These are phyloP conservation scores for Enteromius anoplus DNA, from an alignment of 2,797 vertebrate species.

Conservation along the genomic window DNA sequence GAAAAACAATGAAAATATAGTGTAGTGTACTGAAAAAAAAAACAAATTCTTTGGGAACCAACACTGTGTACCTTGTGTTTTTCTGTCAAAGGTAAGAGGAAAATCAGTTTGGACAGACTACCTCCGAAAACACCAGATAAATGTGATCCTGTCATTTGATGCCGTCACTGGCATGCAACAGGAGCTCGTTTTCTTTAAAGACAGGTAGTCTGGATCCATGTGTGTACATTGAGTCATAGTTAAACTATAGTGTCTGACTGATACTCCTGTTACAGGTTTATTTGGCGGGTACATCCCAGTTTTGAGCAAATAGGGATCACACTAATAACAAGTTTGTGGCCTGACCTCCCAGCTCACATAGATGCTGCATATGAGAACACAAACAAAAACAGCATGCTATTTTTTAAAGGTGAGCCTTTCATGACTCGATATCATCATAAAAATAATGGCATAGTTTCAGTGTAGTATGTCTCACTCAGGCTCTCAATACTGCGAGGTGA, in stretches of 20 bases:
- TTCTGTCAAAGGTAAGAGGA: conserved; percentile 44
- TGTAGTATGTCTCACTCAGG: conserved; percentile 57
- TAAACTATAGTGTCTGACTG: not conserved
- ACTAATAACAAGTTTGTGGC: conserved; percentile 71
- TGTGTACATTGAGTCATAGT: not conserved
- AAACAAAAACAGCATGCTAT: conserved; percentile 53
- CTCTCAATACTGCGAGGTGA: conserved; percentile 68
- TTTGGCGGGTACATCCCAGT: conserved; percentile 71
- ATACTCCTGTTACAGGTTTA: conserved; percentile 65
- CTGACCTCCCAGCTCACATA: conserved; percentile 62
- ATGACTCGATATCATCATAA: not conserved
- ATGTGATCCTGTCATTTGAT: conserved; percentile 87
- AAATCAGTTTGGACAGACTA: conserved; percentile 70
- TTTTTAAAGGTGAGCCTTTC: conserved; percentile 71
- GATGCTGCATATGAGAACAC: conserved; percentile 70
- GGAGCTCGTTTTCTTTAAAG: conserved; percentile 88
- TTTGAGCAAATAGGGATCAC: conserved; percentile 66
- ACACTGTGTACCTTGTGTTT: not conserved
- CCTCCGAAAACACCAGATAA: conserved; percentile 88
- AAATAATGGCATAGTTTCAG: not conserved
- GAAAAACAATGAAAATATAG: not conserved
- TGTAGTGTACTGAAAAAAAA: not conserved
- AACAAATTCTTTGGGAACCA: not conserved
- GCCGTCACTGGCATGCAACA: conserved; percentile 84
- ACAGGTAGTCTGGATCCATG: conserved; percentile 74